A percentile compares a stretch with the other conserved stretches of the same genome.
Conservation (phyloP, 2,888 invertebrate species). For the Piscicola geometra region DNA sequence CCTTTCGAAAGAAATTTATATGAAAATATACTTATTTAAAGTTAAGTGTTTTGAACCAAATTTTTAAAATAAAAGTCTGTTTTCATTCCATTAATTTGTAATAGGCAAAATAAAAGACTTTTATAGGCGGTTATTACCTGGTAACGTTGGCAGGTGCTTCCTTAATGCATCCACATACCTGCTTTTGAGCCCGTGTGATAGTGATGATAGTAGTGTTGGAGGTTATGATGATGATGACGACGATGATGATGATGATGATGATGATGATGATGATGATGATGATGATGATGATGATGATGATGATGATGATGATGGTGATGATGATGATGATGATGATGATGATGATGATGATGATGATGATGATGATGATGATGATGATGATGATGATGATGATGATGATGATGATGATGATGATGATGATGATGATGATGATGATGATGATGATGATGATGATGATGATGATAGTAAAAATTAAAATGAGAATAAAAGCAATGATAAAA, state of each 20-base stretch:
- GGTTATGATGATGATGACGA: conserved; percentile 17
- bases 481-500: conserved; percentile 3
- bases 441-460: conserved; percentile 22
- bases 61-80: no score
- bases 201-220: no score
- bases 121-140: no score
- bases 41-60: no score
- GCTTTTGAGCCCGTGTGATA: no score
- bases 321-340: conserved; percentile 22
- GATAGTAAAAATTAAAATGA: conserved; percentile 18
- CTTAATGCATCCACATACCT: no score
- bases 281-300: conserved; percentile 25
- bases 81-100: no score
- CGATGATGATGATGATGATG: conserved; percentile 31
- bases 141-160: no score
- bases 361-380: conserved; percentile 34
- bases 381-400: conserved; percentile 31
- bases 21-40: no score
- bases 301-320: conserved; percentile 24
- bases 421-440: conserved; percentile 32
- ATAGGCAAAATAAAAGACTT: no score
- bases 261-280: conserved; percentile 29
- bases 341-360: conserved; percentile 27
- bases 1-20: no score
- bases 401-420: conserved; percentile 29